phyloP scores from a whole-genome alignment of 2,888 invertebrate genomes.

The Monoplex corrugatus region DNA sequence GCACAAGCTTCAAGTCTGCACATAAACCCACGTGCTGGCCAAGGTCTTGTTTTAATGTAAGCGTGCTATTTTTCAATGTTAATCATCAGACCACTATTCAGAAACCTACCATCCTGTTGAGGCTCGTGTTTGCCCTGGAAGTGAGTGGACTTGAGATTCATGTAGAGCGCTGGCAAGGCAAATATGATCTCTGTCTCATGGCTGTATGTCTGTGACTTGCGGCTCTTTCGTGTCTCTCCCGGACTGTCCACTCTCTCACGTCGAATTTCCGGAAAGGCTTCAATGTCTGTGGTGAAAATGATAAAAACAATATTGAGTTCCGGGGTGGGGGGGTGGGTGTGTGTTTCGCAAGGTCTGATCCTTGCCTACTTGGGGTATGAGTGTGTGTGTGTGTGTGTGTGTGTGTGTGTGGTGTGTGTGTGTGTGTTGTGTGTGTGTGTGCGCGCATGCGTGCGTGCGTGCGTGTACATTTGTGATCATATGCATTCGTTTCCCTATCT shows the following conservation, averaged over 20 bases:
- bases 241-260: conserved; percentile 84
- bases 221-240: conserved; percentile 66
- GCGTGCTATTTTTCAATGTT: no score
- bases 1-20: no score
- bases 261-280: conserved; percentile 89
- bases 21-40: no score
- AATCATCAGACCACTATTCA: not conserved
- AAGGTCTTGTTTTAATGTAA: no score
- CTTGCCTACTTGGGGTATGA: not conserved
- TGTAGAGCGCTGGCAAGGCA: conserved; percentile 94
- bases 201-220: conserved; percentile 72
- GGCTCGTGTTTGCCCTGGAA: conserved; percentile 87
- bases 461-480: not conserved
- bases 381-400: not conserved
- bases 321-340: no score
- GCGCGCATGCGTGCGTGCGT: not conserved
- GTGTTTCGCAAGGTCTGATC: no score
- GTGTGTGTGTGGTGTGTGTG: not conserved
- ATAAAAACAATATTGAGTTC: not conserved
- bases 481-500: not conserved
- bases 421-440: not conserved
- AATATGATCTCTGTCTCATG: conserved; percentile 94
- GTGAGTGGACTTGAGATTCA: conserved; percentile 96
- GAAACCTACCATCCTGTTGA: conserved; percentile 69
- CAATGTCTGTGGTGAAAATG: conserved; percentile 12